phyloP scores from a whole-genome alignment of 1,140 invertebrate species.

The Catajapyx aquilonaris region DNA sequence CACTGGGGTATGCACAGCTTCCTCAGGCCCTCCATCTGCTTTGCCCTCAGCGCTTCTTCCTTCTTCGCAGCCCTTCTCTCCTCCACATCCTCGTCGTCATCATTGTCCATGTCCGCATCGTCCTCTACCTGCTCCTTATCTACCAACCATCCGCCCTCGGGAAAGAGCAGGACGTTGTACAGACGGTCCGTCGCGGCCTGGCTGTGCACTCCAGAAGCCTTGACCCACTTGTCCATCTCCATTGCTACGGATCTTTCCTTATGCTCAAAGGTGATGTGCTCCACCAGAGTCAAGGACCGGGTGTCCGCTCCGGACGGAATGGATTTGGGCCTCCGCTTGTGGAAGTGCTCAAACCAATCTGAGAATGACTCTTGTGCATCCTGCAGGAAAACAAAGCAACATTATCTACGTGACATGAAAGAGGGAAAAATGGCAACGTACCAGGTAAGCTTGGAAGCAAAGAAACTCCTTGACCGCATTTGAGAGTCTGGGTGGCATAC shows the following conservation, averaged over 20 bases:
- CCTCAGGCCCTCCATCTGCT: slow-evolving; percentile 50
- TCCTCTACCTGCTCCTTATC: slow-evolving; percentile 33
- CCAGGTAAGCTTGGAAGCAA: background rate
- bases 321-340: slow-evolving; percentile 48
- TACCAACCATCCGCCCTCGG: slow-evolving; percentile 71
- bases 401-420: too few species aligned
- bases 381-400: slow-evolving; percentile 16
- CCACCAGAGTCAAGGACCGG: too few species aligned
- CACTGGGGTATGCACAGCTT: slow-evolving; percentile 58
- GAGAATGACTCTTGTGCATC: slow-evolving; percentile 68
- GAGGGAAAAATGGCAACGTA: too few species aligned
- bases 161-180: slow-evolving; percentile 73
- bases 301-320: too few species aligned
- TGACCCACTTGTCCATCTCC: too few species aligned
- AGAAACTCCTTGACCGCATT: background rate
- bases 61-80: slow-evolving; percentile 22
- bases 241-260: too few species aligned
- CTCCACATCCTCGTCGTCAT: slow-evolving; percentile 18
- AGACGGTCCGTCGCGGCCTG: too few species aligned
- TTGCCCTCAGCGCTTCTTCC: slow-evolving; percentile 26
- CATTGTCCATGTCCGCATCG: slow-evolving; percentile 20
- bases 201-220: too few species aligned
- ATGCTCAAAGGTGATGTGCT: too few species aligned
- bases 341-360: slow-evolving; percentile 67
- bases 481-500: too few species aligned